A percentile compares a stretch with the other conserved stretches of the same genome.
These are phyloP conservation scores for Lagocephalus sceleratus DNA, from an alignment of 2,797 vertebrate species.

Conservation along the genomic window DNA sequence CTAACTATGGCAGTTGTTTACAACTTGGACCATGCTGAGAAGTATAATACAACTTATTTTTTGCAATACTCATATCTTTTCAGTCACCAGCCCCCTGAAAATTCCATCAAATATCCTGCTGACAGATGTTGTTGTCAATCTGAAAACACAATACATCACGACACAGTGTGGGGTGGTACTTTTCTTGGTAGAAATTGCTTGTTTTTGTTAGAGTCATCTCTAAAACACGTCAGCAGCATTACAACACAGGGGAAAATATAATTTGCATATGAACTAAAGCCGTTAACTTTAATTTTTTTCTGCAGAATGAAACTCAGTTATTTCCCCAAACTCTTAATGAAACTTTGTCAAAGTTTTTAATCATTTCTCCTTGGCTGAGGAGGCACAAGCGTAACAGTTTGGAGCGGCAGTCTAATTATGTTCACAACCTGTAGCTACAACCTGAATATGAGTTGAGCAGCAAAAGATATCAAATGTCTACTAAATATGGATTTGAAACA, in stretches of 20 bases:
- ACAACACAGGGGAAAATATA: slow-evolving; percentile 1
- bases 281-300: slow-evolving; percentile 7
- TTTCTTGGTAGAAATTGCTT: slow-evolving; percentile 36
- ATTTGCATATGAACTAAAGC: slow-evolving; percentile 18
- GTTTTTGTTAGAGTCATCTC: slow-evolving; percentile 18
- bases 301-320: not conserved
- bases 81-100: slow-evolving; percentile 33
- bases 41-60: slow-evolving; percentile 26
- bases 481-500: slow-evolving; percentile 2
- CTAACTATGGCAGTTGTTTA: slow-evolving; percentile 19
- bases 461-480: not conserved
- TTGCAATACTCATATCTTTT: not conserved
- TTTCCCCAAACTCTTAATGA: not conserved
- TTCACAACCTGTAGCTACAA: slow-evolving; percentile 7
- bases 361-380: not conserved
- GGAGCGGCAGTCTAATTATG: not conserved
- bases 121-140: slow-evolving; percentile 45
- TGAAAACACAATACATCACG: slow-evolving; percentile 37
- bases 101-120: slow-evolving; percentile 44
- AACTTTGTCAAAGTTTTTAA: not conserved
- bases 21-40: slow-evolving; percentile 7
- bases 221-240: slow-evolving; percentile 5
- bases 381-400: not conserved
- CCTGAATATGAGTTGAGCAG: slow-evolving; percentile 1
- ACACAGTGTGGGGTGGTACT: slow-evolving; percentile 33